Conservation (phyloP, 2,113 vertebrate genomes). For the Electrona antarctica region DNA sequence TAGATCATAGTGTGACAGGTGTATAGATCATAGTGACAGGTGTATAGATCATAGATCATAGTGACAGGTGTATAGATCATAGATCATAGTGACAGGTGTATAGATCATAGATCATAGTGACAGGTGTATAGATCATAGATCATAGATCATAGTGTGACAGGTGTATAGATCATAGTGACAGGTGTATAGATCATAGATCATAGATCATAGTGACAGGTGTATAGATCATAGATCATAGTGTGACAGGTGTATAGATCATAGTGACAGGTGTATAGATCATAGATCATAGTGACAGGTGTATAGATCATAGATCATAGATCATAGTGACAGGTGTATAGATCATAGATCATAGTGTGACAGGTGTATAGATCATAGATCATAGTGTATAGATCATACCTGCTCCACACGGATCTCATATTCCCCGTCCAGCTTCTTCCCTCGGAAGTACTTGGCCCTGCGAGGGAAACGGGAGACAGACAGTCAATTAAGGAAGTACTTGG, state of each 20-base stretch:
- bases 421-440: constrained; percentile 92
- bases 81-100: background rate
- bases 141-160: too few relatives aligned
- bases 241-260: background rate
- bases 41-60: too few relatives aligned
- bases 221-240: background rate
- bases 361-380: too few relatives aligned
- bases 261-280: background rate
- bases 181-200: too few relatives aligned
- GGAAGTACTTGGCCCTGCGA: constrained; percentile 91
- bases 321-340: background rate
- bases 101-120: too few relatives aligned
- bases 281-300: background rate
- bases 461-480: constrained; percentile 21
- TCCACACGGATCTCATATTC: constrained; percentile 94
- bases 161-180: background rate
- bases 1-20: too few relatives aligned
- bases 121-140: background rate
- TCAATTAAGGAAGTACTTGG: constrained; percentile 72
- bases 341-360: too few relatives aligned
- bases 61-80: background rate
- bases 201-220: too few relatives aligned
- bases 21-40: background rate
- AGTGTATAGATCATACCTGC: constrained; percentile 81
- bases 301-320: too few relatives aligned